Conservation (phyloP, 2,797 vertebrate genomes). For the Anguilla pacifica region DNA sequence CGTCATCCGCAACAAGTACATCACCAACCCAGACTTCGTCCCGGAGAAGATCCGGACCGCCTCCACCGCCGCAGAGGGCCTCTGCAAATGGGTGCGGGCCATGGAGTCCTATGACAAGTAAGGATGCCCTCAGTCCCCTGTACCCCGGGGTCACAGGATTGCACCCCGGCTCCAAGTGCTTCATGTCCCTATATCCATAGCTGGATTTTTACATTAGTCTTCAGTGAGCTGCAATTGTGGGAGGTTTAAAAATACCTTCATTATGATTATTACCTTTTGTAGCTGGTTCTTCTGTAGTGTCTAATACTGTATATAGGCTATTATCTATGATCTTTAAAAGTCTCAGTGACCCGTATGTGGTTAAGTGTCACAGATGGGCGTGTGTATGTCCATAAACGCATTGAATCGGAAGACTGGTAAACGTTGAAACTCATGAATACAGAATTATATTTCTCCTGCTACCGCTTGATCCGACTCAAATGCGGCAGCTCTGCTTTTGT, state of each 20-base stretch:
- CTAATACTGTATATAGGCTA: neutral
- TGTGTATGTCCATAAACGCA: neutral
- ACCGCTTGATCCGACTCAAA: neutral
- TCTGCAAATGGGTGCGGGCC: constrained; percentile 90
- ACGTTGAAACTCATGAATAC: constrained; percentile 1
- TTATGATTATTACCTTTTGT: too few relatives aligned
- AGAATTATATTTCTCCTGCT: neutral
- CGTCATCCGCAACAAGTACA: constrained; percentile 85
- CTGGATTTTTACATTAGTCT: neutral
- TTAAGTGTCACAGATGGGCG: too few relatives aligned
- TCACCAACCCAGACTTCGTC: constrained; percentile 88
- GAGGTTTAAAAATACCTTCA: neutral
- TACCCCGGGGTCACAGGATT: neutral
- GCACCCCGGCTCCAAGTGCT: neutral
- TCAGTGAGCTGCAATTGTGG: neutral
- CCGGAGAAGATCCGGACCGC: constrained; percentile 90
- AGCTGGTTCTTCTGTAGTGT: neutral
- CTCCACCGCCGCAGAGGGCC: constrained; percentile 86
- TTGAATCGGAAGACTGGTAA: neutral
- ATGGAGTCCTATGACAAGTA: constrained; percentile 88
- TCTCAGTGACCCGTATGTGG: neutral
- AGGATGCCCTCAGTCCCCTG: constrained; percentile 49
- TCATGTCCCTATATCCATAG: neutral
- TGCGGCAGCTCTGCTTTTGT: neutral
- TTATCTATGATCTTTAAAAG: neutral